These are phyloP conservation scores for Malacoctenus gilli DNA, from an alignment of 2,797 vertebrate genomes.

Conservation along the genomic window DNA sequence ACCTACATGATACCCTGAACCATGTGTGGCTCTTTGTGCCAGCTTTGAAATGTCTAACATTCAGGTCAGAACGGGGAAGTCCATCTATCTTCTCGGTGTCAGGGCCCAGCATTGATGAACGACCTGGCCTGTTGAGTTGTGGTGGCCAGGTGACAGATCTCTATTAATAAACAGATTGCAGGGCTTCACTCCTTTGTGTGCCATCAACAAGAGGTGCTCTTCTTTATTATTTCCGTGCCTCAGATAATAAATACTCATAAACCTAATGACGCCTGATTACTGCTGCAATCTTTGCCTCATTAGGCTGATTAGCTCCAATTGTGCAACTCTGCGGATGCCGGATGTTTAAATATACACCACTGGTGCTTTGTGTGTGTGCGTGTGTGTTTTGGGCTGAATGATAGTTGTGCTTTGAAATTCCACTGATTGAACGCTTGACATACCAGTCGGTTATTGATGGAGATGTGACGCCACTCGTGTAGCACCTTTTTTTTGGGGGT, in stretches of 20 bases:
- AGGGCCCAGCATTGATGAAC: constrained; percentile 75
- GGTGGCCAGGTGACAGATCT: constrained; percentile 79
- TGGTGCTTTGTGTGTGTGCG: constrained; percentile 54
- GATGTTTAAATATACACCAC: constrained; percentile 81
- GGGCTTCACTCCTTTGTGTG: constrained; percentile 76
- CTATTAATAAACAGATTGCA: constrained; percentile 85
- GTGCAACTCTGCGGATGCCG: constrained; percentile 76
- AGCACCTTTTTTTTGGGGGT: constrained; percentile 4
- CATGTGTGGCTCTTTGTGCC: constrained; percentile 64
- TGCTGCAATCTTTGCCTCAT: constrained; percentile 88
- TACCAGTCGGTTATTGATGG: constrained; percentile 44
- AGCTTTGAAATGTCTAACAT: constrained; percentile 77
- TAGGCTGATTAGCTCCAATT: constrained; percentile 86
- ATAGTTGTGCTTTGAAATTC: constrained; percentile 46
- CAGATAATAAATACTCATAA: constrained; percentile 89
- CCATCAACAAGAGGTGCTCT: constrained; percentile 79
- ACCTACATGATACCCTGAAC: constrained; percentile 76
- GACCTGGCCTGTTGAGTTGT: constrained; percentile 73
- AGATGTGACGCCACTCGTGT: constrained; percentile 24
- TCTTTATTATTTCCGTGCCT: constrained; percentile 83
- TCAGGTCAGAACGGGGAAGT: constrained; percentile 78
- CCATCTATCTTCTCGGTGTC: constrained; percentile 76
- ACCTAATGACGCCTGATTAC: constrained; percentile 89
- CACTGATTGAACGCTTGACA: constrained; percentile 39
- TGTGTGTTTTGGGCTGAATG: constrained; percentile 59